Conservation (phyloP, 2,797 vertebrate species). For the Sus cebifrons region DNA sequence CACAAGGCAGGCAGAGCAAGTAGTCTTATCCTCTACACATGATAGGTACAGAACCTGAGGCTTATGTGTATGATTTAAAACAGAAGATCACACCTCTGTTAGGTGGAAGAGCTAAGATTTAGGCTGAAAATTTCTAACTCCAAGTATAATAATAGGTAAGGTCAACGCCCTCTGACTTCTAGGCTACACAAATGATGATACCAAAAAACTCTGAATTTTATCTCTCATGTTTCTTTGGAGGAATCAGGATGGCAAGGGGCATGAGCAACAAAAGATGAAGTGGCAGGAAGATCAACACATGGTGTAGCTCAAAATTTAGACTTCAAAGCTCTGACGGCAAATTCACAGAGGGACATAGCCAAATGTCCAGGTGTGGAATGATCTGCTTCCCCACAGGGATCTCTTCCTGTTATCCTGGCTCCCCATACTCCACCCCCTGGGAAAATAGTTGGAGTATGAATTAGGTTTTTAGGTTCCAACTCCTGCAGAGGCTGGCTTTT, state of each 20-base stretch:
- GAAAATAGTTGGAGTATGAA: slow-evolving; percentile 62
- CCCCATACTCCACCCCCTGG: background rate
- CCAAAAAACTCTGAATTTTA: background rate
- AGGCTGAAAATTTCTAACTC: slow-evolving; percentile 21
- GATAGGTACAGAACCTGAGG: background rate
- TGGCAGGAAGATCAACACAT: background rate
- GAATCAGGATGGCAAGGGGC: background rate
- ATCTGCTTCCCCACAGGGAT: background rate
- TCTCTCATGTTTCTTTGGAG: slow-evolving; percentile 10
- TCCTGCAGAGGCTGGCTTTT: slow-evolving; percentile 30
- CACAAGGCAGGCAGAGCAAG: background rate
- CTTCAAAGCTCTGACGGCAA: slow-evolving; percentile 36
- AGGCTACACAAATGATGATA: background rate
- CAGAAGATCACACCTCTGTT: background rate
- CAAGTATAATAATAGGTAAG: background rate
- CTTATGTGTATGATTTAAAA: background rate
- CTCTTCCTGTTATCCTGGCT: slow-evolving; percentile 38
- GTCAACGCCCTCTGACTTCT: background rate
- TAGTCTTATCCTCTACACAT: background rate
- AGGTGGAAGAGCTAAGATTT: background rate
- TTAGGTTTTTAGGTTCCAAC: slow-evolving; percentile 25
- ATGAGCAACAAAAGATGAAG: background rate
- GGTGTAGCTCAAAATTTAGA: background rate
- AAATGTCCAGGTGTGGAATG: slow-evolving; percentile 15
- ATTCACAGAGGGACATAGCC: background rate